Conservation (phyloP, 2,113 vertebrate genomes). For the Neogale vison region DNA sequence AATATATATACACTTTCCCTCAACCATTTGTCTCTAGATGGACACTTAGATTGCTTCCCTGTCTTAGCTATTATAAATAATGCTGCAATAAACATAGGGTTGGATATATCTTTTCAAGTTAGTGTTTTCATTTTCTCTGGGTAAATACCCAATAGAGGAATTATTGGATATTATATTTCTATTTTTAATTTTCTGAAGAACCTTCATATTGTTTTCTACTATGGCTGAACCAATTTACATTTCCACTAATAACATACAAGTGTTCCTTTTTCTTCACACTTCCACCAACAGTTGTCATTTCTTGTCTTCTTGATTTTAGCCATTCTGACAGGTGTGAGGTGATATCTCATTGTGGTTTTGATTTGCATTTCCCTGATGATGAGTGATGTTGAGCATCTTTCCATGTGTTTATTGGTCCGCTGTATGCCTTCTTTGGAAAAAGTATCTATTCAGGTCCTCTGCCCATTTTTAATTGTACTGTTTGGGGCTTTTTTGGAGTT, state of each 20-base stretch:
- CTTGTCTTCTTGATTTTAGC: not conserved
- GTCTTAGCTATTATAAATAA: not conserved
- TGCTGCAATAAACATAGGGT: not conserved
- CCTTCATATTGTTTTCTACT: not conserved
- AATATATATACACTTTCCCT: not conserved
- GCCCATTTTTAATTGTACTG: no score
- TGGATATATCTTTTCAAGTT: not conserved
- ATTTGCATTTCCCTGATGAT: no score
- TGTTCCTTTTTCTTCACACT: not conserved
- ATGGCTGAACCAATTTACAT: not conserved
- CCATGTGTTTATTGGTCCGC: no score
- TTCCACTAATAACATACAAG: not conserved
- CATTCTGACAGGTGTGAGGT: not conserved
- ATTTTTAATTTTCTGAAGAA: not conserved
- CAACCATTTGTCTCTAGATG: not conserved
- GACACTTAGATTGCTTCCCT: not conserved
- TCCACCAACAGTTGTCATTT: not conserved
- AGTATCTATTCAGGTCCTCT: no score
- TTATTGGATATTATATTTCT: not conserved
- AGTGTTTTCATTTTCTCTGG: not conserved
- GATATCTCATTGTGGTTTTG: no score
- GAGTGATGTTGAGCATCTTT: no score
- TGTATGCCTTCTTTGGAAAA: no score
- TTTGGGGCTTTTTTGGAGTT: no score
- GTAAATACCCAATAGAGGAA: not conserved